These are phyloP conservation scores for Oncorhynchus masou DNA, from an alignment of 2,113 vertebrate genomes.

Conservation along the genomic window DNA sequence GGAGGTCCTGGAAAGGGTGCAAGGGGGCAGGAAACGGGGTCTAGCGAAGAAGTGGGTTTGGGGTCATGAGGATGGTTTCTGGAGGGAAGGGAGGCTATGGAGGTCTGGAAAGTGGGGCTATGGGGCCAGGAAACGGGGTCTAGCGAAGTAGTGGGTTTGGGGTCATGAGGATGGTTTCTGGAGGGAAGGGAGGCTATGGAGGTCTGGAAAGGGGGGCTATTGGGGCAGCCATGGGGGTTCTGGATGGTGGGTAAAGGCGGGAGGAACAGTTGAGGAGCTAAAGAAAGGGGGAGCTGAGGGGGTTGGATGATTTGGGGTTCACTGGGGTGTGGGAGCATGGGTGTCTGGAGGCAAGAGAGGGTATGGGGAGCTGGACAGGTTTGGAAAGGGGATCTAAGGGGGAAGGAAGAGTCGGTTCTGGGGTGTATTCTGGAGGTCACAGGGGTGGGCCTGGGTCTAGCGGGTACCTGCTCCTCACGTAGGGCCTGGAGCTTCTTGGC, in stretches of 20 bases:
- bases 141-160: background rate
- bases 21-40: background rate
- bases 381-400: too few species aligned
- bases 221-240: background rate
- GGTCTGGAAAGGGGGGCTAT: background rate
- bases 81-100: too few species aligned
- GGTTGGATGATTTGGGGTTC: background rate
- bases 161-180: background rate
- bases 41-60: background rate
- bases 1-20: background rate
- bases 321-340: background rate
- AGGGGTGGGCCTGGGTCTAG: background rate
- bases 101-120: background rate
- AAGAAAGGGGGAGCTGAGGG: background rate
- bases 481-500: slow-evolving; percentile 89
- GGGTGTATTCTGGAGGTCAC: background rate
- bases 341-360: background rate
- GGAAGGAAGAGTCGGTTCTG: background rate
- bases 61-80: background rate
- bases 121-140: background rate
- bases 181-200: too few species aligned
- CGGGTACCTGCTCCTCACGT: slow-evolving; percentile 88
- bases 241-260: too few species aligned
- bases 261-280: background rate
- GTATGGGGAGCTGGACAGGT: background rate